Conservation (phyloP, 2,113 vertebrate genomes). For the Sinocyclocheilus anshuiensis region DNA sequence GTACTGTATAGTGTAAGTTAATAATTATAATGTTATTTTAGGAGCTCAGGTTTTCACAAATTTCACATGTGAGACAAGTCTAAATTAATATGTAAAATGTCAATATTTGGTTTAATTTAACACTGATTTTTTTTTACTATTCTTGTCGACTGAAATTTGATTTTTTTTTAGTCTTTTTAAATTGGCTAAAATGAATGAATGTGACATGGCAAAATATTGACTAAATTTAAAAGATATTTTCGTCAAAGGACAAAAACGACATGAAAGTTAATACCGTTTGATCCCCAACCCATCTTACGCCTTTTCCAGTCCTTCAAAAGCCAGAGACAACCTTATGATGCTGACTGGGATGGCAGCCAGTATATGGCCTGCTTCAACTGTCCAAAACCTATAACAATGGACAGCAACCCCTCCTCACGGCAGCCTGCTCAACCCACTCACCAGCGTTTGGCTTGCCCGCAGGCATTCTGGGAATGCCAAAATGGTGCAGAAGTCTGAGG, state of each 20-base stretch:
- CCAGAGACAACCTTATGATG: slow-evolving; percentile 73
- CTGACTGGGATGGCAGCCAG: slow-evolving; percentile 68
- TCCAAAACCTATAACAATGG: slow-evolving; percentile 56
- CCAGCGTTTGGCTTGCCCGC: slow-evolving; percentile 65
- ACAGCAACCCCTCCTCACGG: slow-evolving; percentile 34
- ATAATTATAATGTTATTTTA: background rate
- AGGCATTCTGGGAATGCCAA: slow-evolving; percentile 76
- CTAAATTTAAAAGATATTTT: background rate
- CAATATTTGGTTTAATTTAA: background rate
- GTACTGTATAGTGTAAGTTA: background rate
- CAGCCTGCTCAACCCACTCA: slow-evolving; percentile 54
- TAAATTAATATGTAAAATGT: background rate
- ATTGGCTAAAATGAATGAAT: background rate
- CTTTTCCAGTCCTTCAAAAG: slow-evolving; percentile 67
- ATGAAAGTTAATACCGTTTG: slow-evolving; percentile 42
- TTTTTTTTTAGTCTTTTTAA: background rate
- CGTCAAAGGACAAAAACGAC: background rate
- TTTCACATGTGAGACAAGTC: background rate
- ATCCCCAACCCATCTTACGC: slow-evolving; percentile 66
- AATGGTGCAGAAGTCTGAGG: slow-evolving; percentile 60
- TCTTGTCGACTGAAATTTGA: background rate
- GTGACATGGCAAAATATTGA: background rate
- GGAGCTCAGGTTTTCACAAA: background rate
- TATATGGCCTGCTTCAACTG: slow-evolving; percentile 59
- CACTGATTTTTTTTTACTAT: background rate